A percentile compares a stretch with the other conserved stretches of the same genome.
These are phyloP conservation scores for Porites rus DNA, from an alignment of 92 coral and sea anemone species.

Conservation along the genomic window DNA sequence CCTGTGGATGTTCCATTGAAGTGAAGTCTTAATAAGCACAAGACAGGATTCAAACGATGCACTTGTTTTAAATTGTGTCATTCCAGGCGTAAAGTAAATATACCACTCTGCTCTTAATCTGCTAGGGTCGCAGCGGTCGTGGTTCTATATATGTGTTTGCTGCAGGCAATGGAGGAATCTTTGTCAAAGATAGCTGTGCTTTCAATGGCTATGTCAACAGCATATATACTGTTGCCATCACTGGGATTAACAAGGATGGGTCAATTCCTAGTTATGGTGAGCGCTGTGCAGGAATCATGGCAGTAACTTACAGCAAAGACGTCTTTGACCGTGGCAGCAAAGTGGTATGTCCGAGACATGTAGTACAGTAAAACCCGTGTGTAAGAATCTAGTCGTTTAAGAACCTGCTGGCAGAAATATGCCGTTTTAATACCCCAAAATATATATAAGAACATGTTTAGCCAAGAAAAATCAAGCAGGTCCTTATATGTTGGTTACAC, in stretches of 20 bases:
- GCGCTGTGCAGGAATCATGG: constrained; percentile 55
- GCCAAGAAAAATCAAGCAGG: no score
- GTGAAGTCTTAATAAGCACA: no score
- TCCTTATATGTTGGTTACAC: no score
- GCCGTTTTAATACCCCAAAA: no score
- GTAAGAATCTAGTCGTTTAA: no score
- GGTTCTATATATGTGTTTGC: constrained; percentile 63
- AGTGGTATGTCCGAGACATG: constrained; percentile 17
- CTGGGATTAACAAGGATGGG: constrained; percentile 51
- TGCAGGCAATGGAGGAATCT: constrained; percentile 49
- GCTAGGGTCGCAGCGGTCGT: constrained; percentile 40
- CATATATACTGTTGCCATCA: constrained; percentile 54
- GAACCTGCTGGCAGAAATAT: no score
- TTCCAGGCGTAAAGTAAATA: no score
- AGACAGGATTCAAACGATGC: no score
- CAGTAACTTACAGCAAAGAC: constrained; percentile 46
- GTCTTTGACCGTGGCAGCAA: constrained; percentile 5
- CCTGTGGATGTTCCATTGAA: no score
- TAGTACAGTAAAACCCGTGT: not conserved
- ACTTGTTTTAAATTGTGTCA: no score
- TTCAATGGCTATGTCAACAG: constrained; percentile 60
- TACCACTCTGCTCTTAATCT: no score
- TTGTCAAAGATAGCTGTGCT: constrained; percentile 35
- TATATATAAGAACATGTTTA: not conserved
- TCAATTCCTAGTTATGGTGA: constrained; percentile 39